These are phyloP conservation scores for Hydra vulgaris DNA, from an alignment of 30 jellyfish, hydroid and myxozoan genomes.

Conservation along the genomic window DNA sequence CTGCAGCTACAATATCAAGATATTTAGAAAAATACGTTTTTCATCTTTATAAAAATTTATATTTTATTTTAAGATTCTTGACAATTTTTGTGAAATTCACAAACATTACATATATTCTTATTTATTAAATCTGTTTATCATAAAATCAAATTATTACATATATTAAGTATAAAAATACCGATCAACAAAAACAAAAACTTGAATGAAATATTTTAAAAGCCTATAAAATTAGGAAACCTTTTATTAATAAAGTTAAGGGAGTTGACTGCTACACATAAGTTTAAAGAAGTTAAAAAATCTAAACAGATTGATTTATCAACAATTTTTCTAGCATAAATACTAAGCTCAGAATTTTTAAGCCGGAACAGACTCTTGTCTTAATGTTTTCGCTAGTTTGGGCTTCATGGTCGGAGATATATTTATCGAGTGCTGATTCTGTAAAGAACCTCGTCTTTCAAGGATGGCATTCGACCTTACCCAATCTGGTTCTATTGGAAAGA, in stretches of 20 bases:
- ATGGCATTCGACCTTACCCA: slow-evolving; percentile 16
- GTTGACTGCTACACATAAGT: slow-evolving; percentile 5
- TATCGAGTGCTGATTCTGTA: slow-evolving; percentile 14
- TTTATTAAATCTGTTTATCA: background rate
- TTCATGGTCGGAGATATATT: slow-evolving; percentile 6
- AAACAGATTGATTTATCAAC: too few relatives aligned
- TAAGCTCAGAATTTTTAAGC: background rate
- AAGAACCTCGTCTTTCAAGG: slow-evolving; percentile 14
- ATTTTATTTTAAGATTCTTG: background rate
- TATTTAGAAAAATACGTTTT: too few relatives aligned
- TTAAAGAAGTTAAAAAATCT: background rate
- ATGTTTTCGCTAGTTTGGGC: background rate
- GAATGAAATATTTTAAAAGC: background rate
- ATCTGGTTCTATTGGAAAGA: slow-evolving; percentile 19
- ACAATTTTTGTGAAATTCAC: too few relatives aligned
- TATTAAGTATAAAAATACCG: background rate
- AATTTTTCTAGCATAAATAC: background rate
- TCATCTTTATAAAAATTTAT: background rate
- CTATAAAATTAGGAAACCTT: background rate
- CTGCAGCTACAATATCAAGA: background rate
- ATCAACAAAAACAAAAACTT: background rate
- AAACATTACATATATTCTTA: background rate
- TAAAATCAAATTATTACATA: background rate
- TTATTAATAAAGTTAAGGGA: background rate
- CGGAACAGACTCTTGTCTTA: slow-evolving; percentile 17